These are phyloP conservation scores for Arvicanthis niloticus DNA, from an alignment of 2,113 vertebrate species.

Conservation along the genomic window DNA sequence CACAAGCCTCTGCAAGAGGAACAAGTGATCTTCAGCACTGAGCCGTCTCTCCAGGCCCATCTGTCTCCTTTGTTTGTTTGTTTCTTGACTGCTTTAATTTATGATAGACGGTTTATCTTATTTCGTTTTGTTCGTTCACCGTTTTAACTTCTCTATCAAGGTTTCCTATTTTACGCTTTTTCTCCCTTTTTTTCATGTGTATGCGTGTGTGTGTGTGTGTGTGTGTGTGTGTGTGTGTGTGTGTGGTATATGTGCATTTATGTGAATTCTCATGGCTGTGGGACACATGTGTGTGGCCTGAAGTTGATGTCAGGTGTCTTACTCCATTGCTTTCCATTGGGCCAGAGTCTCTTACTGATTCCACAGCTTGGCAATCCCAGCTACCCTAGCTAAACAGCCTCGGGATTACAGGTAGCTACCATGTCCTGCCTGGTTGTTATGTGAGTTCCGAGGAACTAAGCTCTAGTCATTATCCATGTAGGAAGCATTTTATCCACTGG, in stretches of 20 bases:
- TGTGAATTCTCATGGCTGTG: background rate
- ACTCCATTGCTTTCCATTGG: background rate
- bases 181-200: background rate
- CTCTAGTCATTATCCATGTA: background rate
- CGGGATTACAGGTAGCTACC: background rate
- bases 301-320: background rate
- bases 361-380: background rate
- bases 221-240: no score
- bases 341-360: background rate
- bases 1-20: background rate
- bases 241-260: background rate
- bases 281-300: background rate
- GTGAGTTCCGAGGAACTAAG: background rate
- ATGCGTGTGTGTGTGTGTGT: no score
- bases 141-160: background rate
- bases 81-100: background rate
- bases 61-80: background rate
- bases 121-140: background rate
- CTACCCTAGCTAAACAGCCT: background rate
- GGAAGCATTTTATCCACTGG: background rate
- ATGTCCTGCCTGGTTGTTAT: background rate
- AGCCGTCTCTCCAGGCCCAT: background rate
- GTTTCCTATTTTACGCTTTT: background rate
- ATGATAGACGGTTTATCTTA: background rate
- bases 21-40: background rate